phyloP scores from a whole-genome alignment of 2,113 vertebrate species.

The Polypterus bichir region DNA sequence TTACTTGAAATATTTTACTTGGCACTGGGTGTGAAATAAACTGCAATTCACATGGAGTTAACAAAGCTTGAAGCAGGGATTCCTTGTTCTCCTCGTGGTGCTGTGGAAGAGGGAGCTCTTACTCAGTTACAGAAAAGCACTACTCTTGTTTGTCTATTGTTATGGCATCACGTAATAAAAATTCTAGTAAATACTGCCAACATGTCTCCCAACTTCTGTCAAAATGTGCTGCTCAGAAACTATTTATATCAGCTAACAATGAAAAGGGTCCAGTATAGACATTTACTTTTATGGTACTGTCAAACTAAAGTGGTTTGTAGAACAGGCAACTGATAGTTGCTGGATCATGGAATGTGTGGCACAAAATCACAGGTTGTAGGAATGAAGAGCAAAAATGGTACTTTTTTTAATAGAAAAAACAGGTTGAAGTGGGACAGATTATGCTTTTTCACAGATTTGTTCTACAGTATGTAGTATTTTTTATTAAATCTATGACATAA shows the following conservation, averaged over 20 bases:
- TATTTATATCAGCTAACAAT: constrained; percentile 26
- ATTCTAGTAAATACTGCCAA: constrained; percentile 49
- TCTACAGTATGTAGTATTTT: background rate
- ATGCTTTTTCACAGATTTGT: background rate
- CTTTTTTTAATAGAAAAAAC: constrained; percentile 5
- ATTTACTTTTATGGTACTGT: constrained; percentile 41
- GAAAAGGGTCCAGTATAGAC: constrained; percentile 31
- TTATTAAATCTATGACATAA: constrained; percentile 10
- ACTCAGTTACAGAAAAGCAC: background rate
- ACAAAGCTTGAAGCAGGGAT: background rate
- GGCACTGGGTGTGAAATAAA: constrained; percentile 37
- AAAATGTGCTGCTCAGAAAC: constrained; percentile 64
- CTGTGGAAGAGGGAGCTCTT: background rate
- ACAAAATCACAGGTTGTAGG: no score
- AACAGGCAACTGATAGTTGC: no score
- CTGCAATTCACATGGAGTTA: constrained; percentile 8
- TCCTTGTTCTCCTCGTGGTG: background rate
- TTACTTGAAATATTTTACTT: constrained; percentile 70
- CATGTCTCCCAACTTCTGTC: constrained; percentile 30
- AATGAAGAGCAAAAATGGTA: no score
- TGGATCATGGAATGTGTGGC: no score
- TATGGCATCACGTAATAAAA: constrained; percentile 32
- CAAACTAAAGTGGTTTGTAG: constrained; percentile 22
- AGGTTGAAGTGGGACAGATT: constrained; percentile 9
- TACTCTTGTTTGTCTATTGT: constrained; percentile 1